Evolutionary conservation across 37 sponge, comb jelly and placozoan species (phyloP), one percentile per base, ranked within the genome.

Genomic region (Lycopodina hypogea): DNA sequence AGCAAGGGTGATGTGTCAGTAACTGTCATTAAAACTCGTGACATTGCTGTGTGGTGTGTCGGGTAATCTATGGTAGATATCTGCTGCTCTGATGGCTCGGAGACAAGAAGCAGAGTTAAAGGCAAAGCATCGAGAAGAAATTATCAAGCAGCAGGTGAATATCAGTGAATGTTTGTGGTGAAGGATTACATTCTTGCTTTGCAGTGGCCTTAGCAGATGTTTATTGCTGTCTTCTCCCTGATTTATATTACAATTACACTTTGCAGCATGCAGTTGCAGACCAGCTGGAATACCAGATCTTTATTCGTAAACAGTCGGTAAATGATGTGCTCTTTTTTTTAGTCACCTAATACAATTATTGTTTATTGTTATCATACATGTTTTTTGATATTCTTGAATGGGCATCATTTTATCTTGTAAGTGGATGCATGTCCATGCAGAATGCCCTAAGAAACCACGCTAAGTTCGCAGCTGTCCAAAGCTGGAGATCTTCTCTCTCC

Each of bases 391-490:
- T 24, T 76, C 1, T 1, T 3, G 6, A 19, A 39, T 14, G 15
- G 26, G 19, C 50, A 42, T 21, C 19, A 67, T 7, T 67, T n/a
- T 73, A 14, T 76, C 62, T 38, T 37, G n/a, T 40, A 24, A 6
- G n/a, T n/a, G n/a, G n/a, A n/a, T n/a, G n/a, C n/a, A 30, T 71
- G 22, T 19, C 39, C 15, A 39, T 42, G 26, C 61, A 91, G 87
- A 69, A 53, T 63, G 74, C 69, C 2, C 76, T 86, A 32, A 71
- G 75, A 74, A 75, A 86, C 56, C 82, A 85, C n/a, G 90, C 86
- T 28, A 74, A 72, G 66, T 68, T 82, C 9, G 78, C 65, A 19
- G 90, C 89, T 32, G 80, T 82, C 21, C 55, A 23, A 6, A 73
- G 77, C 68, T 90, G 90, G 90, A 76, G 68, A 35, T 52, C 40